Evolutionary conservation across 2,797 vertebrate species (phyloP).

Genomic region (Sciurus carolinensis): DNA sequence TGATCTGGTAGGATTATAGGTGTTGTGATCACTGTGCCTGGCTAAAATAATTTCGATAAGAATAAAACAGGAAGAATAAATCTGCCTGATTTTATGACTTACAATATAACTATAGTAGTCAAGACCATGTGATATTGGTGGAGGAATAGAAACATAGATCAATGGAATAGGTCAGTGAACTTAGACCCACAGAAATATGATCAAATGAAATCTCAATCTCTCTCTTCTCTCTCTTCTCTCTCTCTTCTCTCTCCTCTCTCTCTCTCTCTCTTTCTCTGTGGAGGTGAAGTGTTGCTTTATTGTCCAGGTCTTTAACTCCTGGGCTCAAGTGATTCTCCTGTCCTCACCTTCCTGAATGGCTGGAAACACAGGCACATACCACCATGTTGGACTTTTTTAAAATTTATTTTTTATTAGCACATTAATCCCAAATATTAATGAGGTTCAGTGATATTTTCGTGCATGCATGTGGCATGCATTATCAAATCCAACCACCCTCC

Average conservation of each 20-base stretch:
- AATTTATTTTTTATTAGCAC: neutral
- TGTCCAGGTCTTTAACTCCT: neutral
- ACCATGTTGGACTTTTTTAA: neutral
- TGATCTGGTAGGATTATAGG: too few species aligned
- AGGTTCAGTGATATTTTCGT: neutral
- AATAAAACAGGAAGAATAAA: slow-evolving; percentile 35
- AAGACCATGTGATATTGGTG: neutral
- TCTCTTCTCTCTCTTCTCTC: too few species aligned
- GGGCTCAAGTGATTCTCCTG: neutral
- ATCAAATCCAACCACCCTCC: neutral
- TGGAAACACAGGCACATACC: neutral
- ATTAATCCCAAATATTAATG: neutral
- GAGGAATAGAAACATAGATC: neutral
- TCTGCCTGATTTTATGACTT: slow-evolving; percentile 32
- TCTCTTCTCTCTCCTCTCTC: too few species aligned
- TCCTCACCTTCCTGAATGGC: neutral
- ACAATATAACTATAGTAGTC: slow-evolving; percentile 1
- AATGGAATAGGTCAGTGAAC: neutral
- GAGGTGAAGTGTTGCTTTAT: neutral
- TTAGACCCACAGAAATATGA: neutral
- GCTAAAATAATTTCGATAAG: slow-evolving; percentile 16
- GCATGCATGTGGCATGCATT: neutral
- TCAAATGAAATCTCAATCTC: neutral
- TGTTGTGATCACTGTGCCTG: neutral
- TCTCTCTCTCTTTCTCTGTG: neutral